A percentile compares a stretch with the other conserved stretches of the same genome.
phyloP scores from a whole-genome alignment of 1,140 invertebrate genomes.

The Zaprionus nigranus region DNA sequence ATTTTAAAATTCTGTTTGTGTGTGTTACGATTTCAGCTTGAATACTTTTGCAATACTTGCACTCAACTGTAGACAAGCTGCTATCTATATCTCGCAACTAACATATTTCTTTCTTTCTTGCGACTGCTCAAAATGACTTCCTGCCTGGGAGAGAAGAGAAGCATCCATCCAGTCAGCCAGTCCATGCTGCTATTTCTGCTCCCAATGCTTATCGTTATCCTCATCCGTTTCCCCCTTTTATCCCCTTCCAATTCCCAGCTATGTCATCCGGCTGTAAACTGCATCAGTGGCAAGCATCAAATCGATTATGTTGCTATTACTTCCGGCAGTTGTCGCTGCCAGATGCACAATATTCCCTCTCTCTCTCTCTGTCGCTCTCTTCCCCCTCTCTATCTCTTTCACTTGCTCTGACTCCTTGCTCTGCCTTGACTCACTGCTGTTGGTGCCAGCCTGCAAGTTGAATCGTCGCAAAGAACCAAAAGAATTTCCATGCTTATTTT shows the following conservation, averaged over 20 bases:
- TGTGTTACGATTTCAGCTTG: slow-evolving; percentile 28
- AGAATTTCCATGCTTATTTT: slow-evolving; percentile 53
- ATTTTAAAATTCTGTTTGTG: slow-evolving; percentile 41
- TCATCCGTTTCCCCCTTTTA: not conserved
- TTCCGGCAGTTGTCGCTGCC: slow-evolving; percentile 74
- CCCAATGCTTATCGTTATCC: slow-evolving; percentile 24
- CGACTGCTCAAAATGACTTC: slow-evolving; percentile 71
- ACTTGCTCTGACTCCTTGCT: not conserved
- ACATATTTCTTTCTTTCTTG: slow-evolving; percentile 43
- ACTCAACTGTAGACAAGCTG: not conserved
- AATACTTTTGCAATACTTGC: slow-evolving; percentile 11
- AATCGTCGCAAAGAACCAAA: slow-evolving; percentile 10
- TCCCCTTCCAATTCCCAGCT: slow-evolving; percentile 30
- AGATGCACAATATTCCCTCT: slow-evolving; percentile 55
- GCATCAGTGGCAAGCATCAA: slow-evolving; percentile 63
- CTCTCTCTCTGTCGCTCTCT: not conserved
- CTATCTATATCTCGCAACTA: slow-evolving; percentile 6
- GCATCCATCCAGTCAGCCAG: slow-evolving; percentile 29
- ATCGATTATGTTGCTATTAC: slow-evolving; percentile 82
- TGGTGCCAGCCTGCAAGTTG: not conserved
- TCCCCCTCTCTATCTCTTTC: not conserved
- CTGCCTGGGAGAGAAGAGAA: slow-evolving; percentile 50
- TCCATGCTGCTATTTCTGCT: not conserved
- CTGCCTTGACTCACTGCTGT: not conserved
- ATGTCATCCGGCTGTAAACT: slow-evolving; percentile 67